Evolutionary conservation across 1,140 invertebrate genomes (phyloP).

Genomic region (Diabrotica virgifera): DNA sequence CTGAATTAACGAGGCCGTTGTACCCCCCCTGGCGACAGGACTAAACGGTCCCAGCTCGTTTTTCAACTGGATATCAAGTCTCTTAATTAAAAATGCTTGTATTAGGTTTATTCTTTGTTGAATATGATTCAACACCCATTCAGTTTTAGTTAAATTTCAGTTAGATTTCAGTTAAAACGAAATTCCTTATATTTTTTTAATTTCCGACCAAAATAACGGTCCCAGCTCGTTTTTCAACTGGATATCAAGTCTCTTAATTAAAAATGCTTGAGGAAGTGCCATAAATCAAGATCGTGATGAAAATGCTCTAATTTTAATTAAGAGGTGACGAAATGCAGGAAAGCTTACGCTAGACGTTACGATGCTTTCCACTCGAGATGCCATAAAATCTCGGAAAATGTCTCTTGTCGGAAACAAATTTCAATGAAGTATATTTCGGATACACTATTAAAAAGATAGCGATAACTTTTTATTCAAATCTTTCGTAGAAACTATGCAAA

Average conservation of each 20-base stretch:
- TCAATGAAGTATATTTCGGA: not conserved
- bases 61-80: not conserved
- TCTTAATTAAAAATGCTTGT: conserved; percentile 16
- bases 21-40: too few relatives aligned
- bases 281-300: conserved; percentile 12
- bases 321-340: not conserved
- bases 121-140: too few relatives aligned
- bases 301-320: conserved; percentile 16
- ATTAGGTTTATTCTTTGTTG: too few relatives aligned
- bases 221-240: not conserved
- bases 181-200: too few relatives aligned
- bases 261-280: conserved; percentile 11
- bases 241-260: conserved; percentile 9
- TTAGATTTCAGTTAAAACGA: too few relatives aligned
- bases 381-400: not conserved
- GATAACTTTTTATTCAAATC: too few relatives aligned
- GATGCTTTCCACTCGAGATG: not conserved
- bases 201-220: too few relatives aligned
- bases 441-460: too few relatives aligned
- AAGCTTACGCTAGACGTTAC: not conserved
- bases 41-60: too few relatives aligned
- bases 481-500: too few relatives aligned
- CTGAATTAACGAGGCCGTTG: too few relatives aligned
- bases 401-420: not conserved
- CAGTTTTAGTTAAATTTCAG: too few relatives aligned